Base-by-base conservation (phyloP, 2,888 invertebrate genomes). In the Xiphydria camelus region DNA sequence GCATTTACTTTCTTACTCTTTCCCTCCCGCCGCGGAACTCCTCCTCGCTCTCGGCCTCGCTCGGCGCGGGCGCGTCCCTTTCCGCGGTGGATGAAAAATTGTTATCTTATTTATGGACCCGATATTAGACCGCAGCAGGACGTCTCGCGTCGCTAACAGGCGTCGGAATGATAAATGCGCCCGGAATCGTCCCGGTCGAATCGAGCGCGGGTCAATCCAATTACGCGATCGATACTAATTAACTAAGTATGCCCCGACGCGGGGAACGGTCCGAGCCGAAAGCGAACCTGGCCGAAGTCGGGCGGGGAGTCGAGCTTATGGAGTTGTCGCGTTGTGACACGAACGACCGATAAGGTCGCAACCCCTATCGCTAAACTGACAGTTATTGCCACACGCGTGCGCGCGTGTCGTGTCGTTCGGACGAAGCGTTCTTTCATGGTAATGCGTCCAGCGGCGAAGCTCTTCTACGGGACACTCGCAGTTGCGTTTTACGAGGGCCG, bases 71-170 rank as follows among this genome's bases (percentile, higher is more conserved):
- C 39, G 46, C 50, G 34, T 36, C 39, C 42, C 35, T 47, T 29
- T 41, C 33, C 39, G 57, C 40, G 45, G 41, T 49, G 57, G 53
- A 67, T 71, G 69, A 72, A 72, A 71, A 72, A 72, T 72, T 66
- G 69, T 69, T 69, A 70, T 70, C 68, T 70, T 69, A 71, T 71
- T 72, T 70, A 72, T 68, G 66, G 62, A 55, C 59, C 53, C 54
- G 57, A 67, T 69, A 66, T 66, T 65, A 64, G 60, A 53, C 56
- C 50, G 44, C 41, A 44, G 51, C 49, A 51, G 53, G 53, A 32
- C 51, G 54, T 51, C 57, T 53, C 57, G 49, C 61, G 53, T 47
- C 50, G 41, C 59, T 61, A 62, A 66, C 64, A 59, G 58, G 56
- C 63, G 55, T 47, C 51, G 45, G 54, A 51, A 63, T 67, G 62